Base-by-base conservation (phyloP, 1,140 invertebrate species). In the Pseudomyrmex pallidus region DNA sequence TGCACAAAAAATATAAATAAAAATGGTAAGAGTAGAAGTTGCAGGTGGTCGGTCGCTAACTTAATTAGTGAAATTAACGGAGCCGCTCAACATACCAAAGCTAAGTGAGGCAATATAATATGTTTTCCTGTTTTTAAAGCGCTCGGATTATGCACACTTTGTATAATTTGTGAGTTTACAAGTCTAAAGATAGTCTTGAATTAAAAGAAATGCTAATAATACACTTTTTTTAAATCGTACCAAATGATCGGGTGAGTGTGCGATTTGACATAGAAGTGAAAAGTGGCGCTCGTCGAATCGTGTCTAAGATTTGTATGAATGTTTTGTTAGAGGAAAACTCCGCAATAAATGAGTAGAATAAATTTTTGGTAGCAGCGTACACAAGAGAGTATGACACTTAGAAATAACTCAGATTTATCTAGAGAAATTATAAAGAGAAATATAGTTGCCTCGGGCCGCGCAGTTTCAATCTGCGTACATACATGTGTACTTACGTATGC, bases 51-150 rank as follows among this genome's bases (percentile, higher is more conserved):
- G 82, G 85, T 87, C 74, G 92, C 92, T 94, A 94, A 94, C 89
- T 94, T 92, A 93, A 94, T 94, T 94, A 94, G 93, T 91, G 68
- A 93, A 94, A 94, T 94, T 94, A 94, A 93, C 93, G 87, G 88
- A 73, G 73, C 86, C 83, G 87, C 87, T 92, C 89, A 76, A 91
- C 92, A 90, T 90, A 85, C 82, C 72, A 63, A 66, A 89, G 89
- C 87, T 92, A 92, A 93, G 72, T 90, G 87, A 84, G 70, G 80
- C 88, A 76, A 88, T 89, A 89, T 67, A 72, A 84, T 76, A 87
- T 86, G 89, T 87, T 86, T 88, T 63, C 82, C 64, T 67, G 87
- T 83, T 89, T 77, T 86, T 86, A 91, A 92, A 89, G 84, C 82
- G 70, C 52, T 87, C 72, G 73, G 76, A 90, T 91, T 90, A 91